Evolutionary conservation across 1,140 invertebrate species (phyloP), one percentile per base, ranked within the genome.

Genomic region (Zaprionus davidi): DNA sequence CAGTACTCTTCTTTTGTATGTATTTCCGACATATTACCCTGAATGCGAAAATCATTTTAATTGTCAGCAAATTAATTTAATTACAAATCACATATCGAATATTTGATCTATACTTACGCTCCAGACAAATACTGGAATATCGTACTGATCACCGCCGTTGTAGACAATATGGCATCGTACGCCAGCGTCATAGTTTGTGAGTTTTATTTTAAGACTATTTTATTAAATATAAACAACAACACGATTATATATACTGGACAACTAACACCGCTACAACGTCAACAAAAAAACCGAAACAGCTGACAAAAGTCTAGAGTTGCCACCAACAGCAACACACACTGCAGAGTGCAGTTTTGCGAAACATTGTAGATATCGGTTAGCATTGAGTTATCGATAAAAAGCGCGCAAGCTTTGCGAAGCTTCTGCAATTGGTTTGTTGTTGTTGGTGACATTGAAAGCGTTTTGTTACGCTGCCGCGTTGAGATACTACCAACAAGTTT

Each of bases 91-190:
- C 9, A 65, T 56, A 57, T 69, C 11, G 9, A 41, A 49, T 36
- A 41, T 38, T 53, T 41, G 12, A 28, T 20, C 5, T 20, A 0
- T 53, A 85, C 92, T 82, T 91, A 92, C 92, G 79, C 71, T 64
- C 96, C 96, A 58, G 95, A 94, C 77, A 96, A 91, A 93, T 96
- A 96, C 80, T 96, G 95, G 62, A 95, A 92, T 63, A 96, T 94
- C 12, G 96, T 96, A 69, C 94, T 95, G 41, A 96, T 93, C 20
- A 95, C 95, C 15, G 96, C 95, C 49, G 95, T 94, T 1, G 93
- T 93, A n/a, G 90, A 86, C 55, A 92, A 60, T 38, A 95, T 94
- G 11, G 78, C 78, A 64, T 91, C 86, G 12, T 79, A 84, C 13
- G 90, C 71, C 55, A 79, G 63, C 65, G 79, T 51, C 90, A 91